Percentiles rank a stretch among this genome's conserved stretches.
These are phyloP conservation scores for Hermodice carunculata DNA, from an alignment of 2,888 invertebrate genomes.

Conservation along the genomic window DNA sequence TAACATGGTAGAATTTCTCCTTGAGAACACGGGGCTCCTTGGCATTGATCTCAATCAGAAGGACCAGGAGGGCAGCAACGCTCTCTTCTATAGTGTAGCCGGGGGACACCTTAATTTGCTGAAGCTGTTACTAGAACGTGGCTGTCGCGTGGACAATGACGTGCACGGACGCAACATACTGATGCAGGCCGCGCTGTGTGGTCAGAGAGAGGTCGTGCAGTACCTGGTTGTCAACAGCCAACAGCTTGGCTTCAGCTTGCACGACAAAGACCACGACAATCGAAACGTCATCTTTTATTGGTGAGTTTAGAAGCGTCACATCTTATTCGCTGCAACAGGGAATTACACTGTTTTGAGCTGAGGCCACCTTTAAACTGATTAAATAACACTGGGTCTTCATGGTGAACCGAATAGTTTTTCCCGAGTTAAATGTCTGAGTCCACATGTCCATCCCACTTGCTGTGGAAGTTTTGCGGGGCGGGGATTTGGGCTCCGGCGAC, in stretches of 20 bases:
- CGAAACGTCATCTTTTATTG: constrained; percentile 43
- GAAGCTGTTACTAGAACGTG: constrained; percentile 37
- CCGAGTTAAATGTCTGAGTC: too few species aligned
- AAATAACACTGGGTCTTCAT: too few species aligned
- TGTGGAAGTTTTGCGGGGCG: too few species aligned
- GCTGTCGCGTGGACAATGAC: constrained; percentile 33
- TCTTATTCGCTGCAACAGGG: too few species aligned
- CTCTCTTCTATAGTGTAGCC: constrained; percentile 44
- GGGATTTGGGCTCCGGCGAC: too few species aligned
- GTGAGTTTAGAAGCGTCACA: too few species aligned
- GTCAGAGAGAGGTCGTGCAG: constrained; percentile 32
- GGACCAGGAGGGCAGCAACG: constrained; percentile 35
- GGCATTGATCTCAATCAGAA: constrained; percentile 33
- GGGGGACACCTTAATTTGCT: constrained; percentile 35
- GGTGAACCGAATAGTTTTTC: too few species aligned
- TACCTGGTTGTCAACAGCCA: constrained; percentile 30
- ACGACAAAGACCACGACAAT: constrained; percentile 35
- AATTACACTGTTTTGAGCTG: too few species aligned
- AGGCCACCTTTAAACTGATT: too few species aligned
- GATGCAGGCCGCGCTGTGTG: constrained; percentile 42
- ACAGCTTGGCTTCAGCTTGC: constrained; percentile 32
- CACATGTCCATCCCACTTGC: too few species aligned
- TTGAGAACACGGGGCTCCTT: constrained; percentile 28
- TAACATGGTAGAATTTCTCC: constrained; percentile 26
- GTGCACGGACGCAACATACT: constrained; percentile 30